These are phyloP conservation scores for Cyprinodon diabolis DNA, from an alignment of 2,797 vertebrate genomes.

Conservation along the genomic window DNA sequence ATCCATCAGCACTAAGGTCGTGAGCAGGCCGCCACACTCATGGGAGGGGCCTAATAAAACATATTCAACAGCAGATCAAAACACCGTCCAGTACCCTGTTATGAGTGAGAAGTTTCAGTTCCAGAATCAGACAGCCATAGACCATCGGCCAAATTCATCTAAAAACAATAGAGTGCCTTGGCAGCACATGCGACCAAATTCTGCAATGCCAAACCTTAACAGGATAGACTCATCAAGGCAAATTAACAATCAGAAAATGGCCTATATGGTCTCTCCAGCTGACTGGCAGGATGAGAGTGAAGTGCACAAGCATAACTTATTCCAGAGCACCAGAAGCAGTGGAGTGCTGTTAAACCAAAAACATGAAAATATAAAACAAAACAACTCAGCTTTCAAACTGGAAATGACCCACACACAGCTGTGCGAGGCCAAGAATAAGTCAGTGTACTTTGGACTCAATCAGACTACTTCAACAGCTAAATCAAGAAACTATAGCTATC, in stretches of 20 bases:
- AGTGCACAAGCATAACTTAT: slow-evolving; percentile 76
- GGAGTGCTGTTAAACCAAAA: slow-evolving; percentile 82
- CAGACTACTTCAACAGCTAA: slow-evolving; percentile 79
- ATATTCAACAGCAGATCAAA: slow-evolving; percentile 83
- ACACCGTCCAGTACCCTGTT: slow-evolving; percentile 80
- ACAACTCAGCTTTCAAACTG: slow-evolving; percentile 77
- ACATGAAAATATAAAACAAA: slow-evolving; percentile 78
- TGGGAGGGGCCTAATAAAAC: slow-evolving; percentile 88
- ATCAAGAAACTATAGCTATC: slow-evolving; percentile 79
- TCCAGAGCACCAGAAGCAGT: slow-evolving; percentile 74
- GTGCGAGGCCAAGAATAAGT: slow-evolving; percentile 85
- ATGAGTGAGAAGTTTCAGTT: slow-evolving; percentile 84
- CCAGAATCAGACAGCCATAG: slow-evolving; percentile 82
- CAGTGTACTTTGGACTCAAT: slow-evolving; percentile 85
- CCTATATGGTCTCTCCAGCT: slow-evolving; percentile 80
- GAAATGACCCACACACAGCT: slow-evolving; percentile 81
- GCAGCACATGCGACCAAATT: slow-evolving; percentile 84
- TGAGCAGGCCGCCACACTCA: slow-evolving; percentile 80
- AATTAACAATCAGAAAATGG: slow-evolving; percentile 84
- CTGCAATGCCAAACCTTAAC: slow-evolving; percentile 80
- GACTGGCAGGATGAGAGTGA: slow-evolving; percentile 88
- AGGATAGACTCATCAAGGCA: slow-evolving; percentile 85
- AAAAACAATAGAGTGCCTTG: slow-evolving; percentile 86
- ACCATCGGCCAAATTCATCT: slow-evolving; percentile 84
- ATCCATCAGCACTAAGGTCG: slow-evolving; percentile 73